These are phyloP conservation scores for Corydoras maculifer DNA, from an alignment of 2,113 vertebrate genomes.

Conservation along the genomic window DNA sequence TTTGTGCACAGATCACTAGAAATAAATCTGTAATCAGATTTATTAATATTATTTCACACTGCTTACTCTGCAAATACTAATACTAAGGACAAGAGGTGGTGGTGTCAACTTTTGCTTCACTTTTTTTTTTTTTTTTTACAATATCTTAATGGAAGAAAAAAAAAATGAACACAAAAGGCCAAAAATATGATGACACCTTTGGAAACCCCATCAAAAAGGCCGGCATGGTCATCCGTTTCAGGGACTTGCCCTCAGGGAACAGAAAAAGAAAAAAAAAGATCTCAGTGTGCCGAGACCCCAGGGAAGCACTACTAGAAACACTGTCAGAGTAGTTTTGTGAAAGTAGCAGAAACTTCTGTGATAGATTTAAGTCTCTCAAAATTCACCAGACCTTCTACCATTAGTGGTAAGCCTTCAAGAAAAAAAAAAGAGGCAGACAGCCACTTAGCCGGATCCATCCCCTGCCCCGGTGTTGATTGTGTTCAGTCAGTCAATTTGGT, in stretches of 20 bases:
- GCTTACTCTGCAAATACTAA: too few relatives aligned
- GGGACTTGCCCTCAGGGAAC: slow-evolving; percentile 11
- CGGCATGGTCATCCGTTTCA: slow-evolving; percentile 39
- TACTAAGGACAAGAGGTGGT: too few relatives aligned
- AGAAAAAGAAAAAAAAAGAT: slow-evolving; percentile 22
- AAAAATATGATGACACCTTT: slow-evolving; percentile 39
- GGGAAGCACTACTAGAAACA: background rate
- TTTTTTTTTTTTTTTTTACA: background rate
- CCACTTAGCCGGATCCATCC: slow-evolving; percentile 43
- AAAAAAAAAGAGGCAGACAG: slow-evolving; percentile 25
- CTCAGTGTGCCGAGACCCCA: slow-evolving; percentile 3
- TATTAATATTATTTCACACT: too few relatives aligned
- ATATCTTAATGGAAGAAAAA: slow-evolving; percentile 13
- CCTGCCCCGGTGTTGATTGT: slow-evolving; percentile 39
- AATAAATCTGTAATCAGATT: too few relatives aligned
- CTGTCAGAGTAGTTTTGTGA: slow-evolving; percentile 29
- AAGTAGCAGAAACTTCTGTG: slow-evolving; percentile 10
- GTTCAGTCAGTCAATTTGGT: slow-evolving; percentile 55
- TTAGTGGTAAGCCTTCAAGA: slow-evolving; percentile 37
- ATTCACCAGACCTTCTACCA: slow-evolving; percentile 13
- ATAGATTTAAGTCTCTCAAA: slow-evolving; percentile 9
- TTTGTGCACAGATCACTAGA: too few relatives aligned
- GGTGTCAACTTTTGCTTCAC: too few relatives aligned
- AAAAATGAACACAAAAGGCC: slow-evolving; percentile 38
- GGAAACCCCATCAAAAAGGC: slow-evolving; percentile 41